Evolutionary conservation across 2,113 vertebrate genomes (phyloP).

Genomic region (Gila orcuttii): DNA sequence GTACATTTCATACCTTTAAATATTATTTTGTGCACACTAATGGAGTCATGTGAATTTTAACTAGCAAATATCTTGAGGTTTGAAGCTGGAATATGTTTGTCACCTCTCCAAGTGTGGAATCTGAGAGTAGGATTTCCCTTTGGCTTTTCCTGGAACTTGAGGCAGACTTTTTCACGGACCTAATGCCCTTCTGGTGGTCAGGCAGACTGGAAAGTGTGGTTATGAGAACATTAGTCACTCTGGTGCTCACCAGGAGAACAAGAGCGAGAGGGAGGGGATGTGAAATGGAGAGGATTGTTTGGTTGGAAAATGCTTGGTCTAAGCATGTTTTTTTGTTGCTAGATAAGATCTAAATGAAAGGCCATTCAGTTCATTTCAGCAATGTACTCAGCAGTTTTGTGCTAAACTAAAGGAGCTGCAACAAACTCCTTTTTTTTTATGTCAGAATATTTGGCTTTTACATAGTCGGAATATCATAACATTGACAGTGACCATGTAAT

Average conservation of each 20-base stretch:
- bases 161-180: constrained; percentile 49
- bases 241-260: constrained; percentile 47
- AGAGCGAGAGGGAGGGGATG: constrained; percentile 27
- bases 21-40: constrained; percentile 32
- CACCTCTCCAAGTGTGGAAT: constrained; percentile 55
- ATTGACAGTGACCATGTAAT: background rate
- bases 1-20: constrained; percentile 5
- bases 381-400: constrained; percentile 39
- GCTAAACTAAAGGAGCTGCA: constrained; percentile 21
- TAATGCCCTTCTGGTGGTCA: constrained; percentile 55
- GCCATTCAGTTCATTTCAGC: constrained; percentile 20
- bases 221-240: constrained; percentile 52
- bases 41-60: constrained; percentile 22
- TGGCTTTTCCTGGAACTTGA: constrained; percentile 52
- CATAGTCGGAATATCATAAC: background rate
- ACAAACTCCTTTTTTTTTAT: background rate
- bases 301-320: constrained; percentile 49
- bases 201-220: constrained; percentile 57
- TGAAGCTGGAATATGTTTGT: constrained; percentile 47
- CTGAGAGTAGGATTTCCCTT: constrained; percentile 44
- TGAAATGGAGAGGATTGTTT: constrained; percentile 3
- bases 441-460: background rate
- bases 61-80: constrained; percentile 43
- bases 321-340: constrained; percentile 37
- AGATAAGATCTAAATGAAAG: constrained; percentile 42